Evolutionary conservation across 2,113 vertebrate genomes (phyloP).

Genomic region (Cryptoleucopteryx plumbea): DNA sequence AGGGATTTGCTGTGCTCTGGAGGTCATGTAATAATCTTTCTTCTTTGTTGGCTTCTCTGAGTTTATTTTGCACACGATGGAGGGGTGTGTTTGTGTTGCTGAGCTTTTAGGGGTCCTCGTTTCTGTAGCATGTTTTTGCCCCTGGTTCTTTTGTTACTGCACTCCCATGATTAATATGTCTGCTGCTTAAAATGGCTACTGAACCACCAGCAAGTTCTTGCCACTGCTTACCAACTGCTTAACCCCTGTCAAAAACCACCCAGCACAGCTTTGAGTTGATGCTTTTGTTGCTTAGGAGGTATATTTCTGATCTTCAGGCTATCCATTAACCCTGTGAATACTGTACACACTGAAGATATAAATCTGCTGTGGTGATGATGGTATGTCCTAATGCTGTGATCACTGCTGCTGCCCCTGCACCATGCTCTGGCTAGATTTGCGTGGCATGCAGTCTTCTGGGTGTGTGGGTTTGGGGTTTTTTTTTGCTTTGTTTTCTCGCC

Average conservation of each 20-base stretch:
- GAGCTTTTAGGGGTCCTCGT: not conserved
- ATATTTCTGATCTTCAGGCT: constrained; percentile 54
- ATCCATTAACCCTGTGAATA: constrained; percentile 48
- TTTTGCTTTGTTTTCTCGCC: not conserved
- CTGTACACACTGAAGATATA: not conserved
- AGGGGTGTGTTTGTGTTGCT: not conserved
- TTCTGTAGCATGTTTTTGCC: not conserved
- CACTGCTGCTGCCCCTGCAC: not conserved
- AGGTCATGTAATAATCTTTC: constrained; percentile 7
- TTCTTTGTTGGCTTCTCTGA: not conserved
- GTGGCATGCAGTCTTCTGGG: not conserved
- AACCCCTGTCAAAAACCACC: constrained; percentile 46
- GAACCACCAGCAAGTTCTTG: constrained; percentile 30
- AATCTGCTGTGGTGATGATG: not conserved
- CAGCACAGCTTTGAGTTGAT: constrained; percentile 45
- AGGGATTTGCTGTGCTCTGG: constrained; percentile 9
- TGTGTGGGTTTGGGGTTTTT: not conserved
- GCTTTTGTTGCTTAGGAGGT: constrained; percentile 68
- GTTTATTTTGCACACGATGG: not conserved
- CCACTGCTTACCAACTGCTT: constrained; percentile 26
- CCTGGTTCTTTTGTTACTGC: not conserved
- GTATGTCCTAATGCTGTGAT: not conserved
- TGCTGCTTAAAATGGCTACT: constrained; percentile 60
- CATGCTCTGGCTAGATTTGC: fast-evolving
- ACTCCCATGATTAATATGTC: not conserved